phyloP scores from a whole-genome alignment of 2,888 invertebrate species.

The Villa cingulata region DNA sequence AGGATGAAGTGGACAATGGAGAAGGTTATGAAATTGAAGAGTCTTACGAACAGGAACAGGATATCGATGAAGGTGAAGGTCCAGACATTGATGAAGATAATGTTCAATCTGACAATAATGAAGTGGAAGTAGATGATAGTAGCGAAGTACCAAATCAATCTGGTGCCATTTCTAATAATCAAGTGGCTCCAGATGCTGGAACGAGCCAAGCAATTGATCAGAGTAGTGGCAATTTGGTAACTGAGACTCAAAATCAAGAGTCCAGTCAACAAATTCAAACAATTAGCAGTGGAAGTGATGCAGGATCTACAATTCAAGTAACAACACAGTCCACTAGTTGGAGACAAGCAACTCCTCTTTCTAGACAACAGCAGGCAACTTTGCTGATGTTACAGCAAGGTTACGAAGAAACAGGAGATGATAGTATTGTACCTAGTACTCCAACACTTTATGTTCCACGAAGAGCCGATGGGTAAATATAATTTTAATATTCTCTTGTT shows the following conservation, averaged over 20 bases:
- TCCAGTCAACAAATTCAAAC: constrained; percentile 50
- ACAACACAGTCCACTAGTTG: constrained; percentile 14
- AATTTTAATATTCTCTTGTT: constrained; percentile 19
- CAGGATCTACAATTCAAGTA: constrained; percentile 22
- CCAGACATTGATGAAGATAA: constrained; percentile 41
- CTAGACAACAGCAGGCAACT: constrained; percentile 27
- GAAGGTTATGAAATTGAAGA: constrained; percentile 44
- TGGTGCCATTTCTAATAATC: constrained; percentile 33
- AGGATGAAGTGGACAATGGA: constrained; percentile 41
- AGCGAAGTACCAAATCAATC: constrained; percentile 51
- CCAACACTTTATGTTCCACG: constrained; percentile 74
- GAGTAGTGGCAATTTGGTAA: constrained; percentile 20
- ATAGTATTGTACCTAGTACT: constrained; percentile 76
- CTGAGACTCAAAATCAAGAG: constrained; percentile 26
- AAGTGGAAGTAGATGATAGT: constrained; percentile 51
- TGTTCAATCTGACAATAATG: constrained; percentile 43
- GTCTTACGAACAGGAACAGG: constrained; percentile 38
- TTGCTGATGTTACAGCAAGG: constrained; percentile 23
- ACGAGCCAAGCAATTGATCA: constrained; percentile 22
- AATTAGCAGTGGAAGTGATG: constrained; percentile 61
- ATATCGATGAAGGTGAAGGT: constrained; percentile 43
- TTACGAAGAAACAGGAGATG: constrained; percentile 39
- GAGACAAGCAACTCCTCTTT: constrained; percentile 27
- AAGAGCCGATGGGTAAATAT: constrained; percentile 52
- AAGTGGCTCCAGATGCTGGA: constrained; percentile 34